Evolutionary conservation across 2,797 vertebrate genomes (phyloP).

Genomic region (Etheostoma nigrum): DNA sequence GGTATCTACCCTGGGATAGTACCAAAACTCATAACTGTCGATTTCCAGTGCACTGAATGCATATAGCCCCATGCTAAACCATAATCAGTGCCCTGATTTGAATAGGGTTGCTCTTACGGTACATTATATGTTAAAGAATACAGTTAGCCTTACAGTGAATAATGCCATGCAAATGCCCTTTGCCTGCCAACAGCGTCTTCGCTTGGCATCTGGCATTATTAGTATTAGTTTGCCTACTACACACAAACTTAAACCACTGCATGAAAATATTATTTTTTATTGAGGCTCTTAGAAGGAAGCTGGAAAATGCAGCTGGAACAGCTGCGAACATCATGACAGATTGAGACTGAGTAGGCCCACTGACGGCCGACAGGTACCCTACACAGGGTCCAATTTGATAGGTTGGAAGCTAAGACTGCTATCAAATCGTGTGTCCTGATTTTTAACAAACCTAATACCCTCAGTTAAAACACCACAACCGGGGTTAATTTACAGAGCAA

Average conservation of each 20-base stretch:
- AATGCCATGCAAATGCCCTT: conserved; percentile 22
- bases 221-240: not conserved
- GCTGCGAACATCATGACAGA: conserved; percentile 67
- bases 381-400: conserved; percentile 62
- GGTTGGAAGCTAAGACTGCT: conserved; percentile 23
- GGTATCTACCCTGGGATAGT: conserved; percentile 48
- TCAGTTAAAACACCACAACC: not conserved
- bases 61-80: conserved; percentile 15
- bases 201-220: not conserved
- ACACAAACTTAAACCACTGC: conserved; percentile 26
- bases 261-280: conserved; percentile 35
- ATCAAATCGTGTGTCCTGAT: conserved; percentile 21
- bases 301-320: conserved; percentile 33
- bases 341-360: conserved; percentile 69
- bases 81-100: conserved; percentile 30
- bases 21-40: conserved; percentile 41
- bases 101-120: not conserved
- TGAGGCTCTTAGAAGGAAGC: conserved; percentile 25
- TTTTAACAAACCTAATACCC: not conserved
- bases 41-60: conserved; percentile 34
- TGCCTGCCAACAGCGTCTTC: not conserved
- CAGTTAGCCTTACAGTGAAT: conserved; percentile 13
- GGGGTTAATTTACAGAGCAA: conserved; percentile 9
- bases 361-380: conserved; percentile 71
- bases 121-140: not conserved